A percentile compares a stretch with the other conserved stretches of the same genome.
Evolutionary conservation across 1,140 invertebrate species (phyloP).

Genomic region (Zaprionus gabonicus): DNA sequence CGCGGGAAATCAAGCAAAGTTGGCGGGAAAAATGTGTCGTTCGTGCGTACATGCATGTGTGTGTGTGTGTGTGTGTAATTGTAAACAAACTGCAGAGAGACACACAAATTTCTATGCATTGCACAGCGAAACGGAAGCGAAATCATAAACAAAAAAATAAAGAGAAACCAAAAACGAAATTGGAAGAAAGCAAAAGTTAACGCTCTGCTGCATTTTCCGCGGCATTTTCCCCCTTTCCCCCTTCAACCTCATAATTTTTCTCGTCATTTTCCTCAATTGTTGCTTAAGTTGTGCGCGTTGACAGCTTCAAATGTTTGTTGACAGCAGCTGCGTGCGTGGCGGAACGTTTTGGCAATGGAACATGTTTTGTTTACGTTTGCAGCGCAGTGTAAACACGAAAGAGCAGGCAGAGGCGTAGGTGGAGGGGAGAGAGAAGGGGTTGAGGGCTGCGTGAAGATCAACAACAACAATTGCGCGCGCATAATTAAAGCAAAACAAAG

Average conservation of each 20-base stretch:
- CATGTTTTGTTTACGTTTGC: constrained; percentile 50
- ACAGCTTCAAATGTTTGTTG: constrained; percentile 59
- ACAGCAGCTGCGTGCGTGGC: constrained; percentile 35
- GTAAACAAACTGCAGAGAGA: constrained; percentile 34
- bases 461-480: constrained; percentile 50
- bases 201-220: constrained; percentile 42
- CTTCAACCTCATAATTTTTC: constrained; percentile 14
- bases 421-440: constrained; percentile 13
- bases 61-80: not conserved
- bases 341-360: constrained; percentile 57
- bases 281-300: constrained; percentile 47
- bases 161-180: constrained; percentile 16
- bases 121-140: constrained; percentile 48
- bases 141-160: constrained; percentile 44
- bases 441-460: constrained; percentile 29
- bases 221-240: not conserved
- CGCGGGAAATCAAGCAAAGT: constrained; percentile 32
- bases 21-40: constrained; percentile 32
- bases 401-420: not conserved
- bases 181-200: constrained; percentile 31
- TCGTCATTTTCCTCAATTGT: constrained; percentile 24
- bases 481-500: constrained; percentile 78
- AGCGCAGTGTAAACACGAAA: constrained; percentile 32
- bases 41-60: not conserved
- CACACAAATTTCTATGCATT: constrained; percentile 25